Base-by-base conservation (phyloP, 2,797 vertebrate genomes). In the Perdix hodgsoniae region DNA sequence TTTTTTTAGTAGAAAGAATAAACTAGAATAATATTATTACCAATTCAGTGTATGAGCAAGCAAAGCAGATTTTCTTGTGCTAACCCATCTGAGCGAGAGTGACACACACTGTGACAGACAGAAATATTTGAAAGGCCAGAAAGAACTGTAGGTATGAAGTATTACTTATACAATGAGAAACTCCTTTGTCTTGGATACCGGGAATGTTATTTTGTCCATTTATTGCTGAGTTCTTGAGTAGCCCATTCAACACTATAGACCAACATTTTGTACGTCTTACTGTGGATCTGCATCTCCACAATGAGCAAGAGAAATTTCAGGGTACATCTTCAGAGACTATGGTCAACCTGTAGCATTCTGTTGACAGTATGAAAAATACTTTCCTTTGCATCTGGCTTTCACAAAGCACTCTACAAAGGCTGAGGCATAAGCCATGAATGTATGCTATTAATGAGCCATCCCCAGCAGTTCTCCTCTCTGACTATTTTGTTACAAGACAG, bases 21-120 rank as follows among this genome's bases (percentile, higher is more conserved):
- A 83, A 74, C 85, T 88, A 87, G 71, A 92, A 88, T 77, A 63
- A 86, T 86, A 59, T 65, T 92, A 94, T 92, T 96, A 96, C 39
- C 69, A 90, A 86, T 86, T 91, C 90, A 90, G 84, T 0, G 0
- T 76, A 61, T 21, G 75, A 88, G 88, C 86, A 92, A 97, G 77
- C 40, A 96, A 92, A 86, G 91, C 39, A 88, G 66, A 71, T 83
- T 86, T 93, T 95, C 85, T 77, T 77, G 45, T 84, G 45, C 71
- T 66, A 88, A 91, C 77, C 60, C 40, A 57, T 61, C 35, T 69
- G 74, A 88, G 67, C n/a, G 35, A 92, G 49, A 54, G 37, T 60
- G 52, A 91, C 54, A 76, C 74, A 66, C 44, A 64, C 69, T 77
- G 65, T 77, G 86, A 86, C 50, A 66, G 45, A 45, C 37, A 69